phyloP scores from a whole-genome alignment of 2,888 invertebrate species.

The Hirtodrosophila alboralis region DNA sequence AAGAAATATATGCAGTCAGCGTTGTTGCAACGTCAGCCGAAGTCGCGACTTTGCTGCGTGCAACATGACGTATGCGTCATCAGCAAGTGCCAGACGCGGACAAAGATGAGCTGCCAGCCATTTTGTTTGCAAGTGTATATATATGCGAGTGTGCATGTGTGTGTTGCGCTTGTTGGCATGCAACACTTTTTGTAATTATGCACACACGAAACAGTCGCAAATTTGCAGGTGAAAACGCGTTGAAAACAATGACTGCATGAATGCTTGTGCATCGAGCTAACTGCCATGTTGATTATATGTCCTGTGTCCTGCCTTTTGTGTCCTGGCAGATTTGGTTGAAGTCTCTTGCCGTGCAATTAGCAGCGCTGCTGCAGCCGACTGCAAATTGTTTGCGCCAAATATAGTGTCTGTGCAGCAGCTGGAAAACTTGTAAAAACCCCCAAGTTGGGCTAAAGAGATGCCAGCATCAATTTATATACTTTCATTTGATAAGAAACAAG shows the following conservation, averaged over 20 bases:
- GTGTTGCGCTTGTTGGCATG: constrained; percentile 41
- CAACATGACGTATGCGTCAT: constrained; percentile 76
- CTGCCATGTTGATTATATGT: constrained; percentile 50
- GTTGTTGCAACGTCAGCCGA: constrained; percentile 54
- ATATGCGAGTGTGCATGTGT: background rate
- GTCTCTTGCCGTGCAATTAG: constrained; percentile 64
- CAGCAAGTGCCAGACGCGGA: constrained; percentile 49
- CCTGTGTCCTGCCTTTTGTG: constrained; percentile 16
- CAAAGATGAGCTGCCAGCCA: constrained; percentile 37
- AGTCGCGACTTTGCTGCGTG: constrained; percentile 53
- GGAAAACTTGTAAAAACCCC: constrained; percentile 28
- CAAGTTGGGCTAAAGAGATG: constrained; percentile 17
- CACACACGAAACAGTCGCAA: constrained; percentile 67
- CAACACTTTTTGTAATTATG: constrained; percentile 71
- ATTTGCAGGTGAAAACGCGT: constrained; percentile 62
- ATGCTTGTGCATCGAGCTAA: constrained; percentile 41
- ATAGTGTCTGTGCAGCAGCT: constrained; percentile 45
- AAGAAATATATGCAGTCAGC: constrained; percentile 72
- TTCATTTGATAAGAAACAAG: constrained; percentile 74
- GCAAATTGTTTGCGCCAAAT: constrained; percentile 71
- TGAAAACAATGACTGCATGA: constrained; percentile 35
- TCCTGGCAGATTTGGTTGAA: constrained; percentile 33
- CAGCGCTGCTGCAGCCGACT: constrained; percentile 42
- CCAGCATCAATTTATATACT: constrained; percentile 62
- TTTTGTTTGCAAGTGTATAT: constrained; percentile 15